These are phyloP conservation scores for Takifugu flavidus DNA, from an alignment of 2,113 vertebrate species.

Conservation along the genomic window DNA sequence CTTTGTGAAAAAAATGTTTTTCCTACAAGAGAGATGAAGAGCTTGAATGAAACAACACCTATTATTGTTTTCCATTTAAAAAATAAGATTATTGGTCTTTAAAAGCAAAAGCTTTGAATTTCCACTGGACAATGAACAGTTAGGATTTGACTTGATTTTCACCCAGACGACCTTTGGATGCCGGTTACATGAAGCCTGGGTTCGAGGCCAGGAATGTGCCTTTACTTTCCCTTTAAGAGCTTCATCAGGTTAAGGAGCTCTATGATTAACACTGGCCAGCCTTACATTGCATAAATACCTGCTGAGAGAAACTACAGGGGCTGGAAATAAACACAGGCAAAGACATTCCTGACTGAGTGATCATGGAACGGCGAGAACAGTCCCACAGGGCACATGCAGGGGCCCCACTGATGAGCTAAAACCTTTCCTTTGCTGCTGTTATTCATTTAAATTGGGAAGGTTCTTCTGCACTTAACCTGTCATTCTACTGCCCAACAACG, in stretches of 20 bases:
- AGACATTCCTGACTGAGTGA: slow-evolving; percentile 4
- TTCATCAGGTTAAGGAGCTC: slow-evolving; percentile 15
- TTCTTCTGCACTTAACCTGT: background rate
- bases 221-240: slow-evolving; percentile 40
- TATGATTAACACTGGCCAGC: slow-evolving; percentile 25
- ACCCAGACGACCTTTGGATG: background rate
- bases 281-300: slow-evolving; percentile 52
- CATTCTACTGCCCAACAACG: background rate
- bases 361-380: slow-evolving; percentile 5
- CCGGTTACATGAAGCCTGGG: slow-evolving; percentile 1
- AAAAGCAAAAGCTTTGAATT: no score
- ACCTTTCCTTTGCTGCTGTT: no score
- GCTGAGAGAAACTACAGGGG: slow-evolving; percentile 46
- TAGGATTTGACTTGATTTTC: background rate
- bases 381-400: background rate
- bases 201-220: background rate
- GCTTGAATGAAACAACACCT: no score
- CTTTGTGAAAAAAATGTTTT: slow-evolving; percentile 99
- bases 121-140: slow-evolving; percentile 5
- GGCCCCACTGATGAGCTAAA: no score
- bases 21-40: slow-evolving; percentile 71
- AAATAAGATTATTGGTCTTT: no score
- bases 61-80: no score
- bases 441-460: background rate
- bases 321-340: slow-evolving; percentile 18